Evolutionary conservation across 2,797 vertebrate genomes (phyloP), one percentile per base, ranked within the genome.

Genomic region (Amazonetta brasiliensis): DNA sequence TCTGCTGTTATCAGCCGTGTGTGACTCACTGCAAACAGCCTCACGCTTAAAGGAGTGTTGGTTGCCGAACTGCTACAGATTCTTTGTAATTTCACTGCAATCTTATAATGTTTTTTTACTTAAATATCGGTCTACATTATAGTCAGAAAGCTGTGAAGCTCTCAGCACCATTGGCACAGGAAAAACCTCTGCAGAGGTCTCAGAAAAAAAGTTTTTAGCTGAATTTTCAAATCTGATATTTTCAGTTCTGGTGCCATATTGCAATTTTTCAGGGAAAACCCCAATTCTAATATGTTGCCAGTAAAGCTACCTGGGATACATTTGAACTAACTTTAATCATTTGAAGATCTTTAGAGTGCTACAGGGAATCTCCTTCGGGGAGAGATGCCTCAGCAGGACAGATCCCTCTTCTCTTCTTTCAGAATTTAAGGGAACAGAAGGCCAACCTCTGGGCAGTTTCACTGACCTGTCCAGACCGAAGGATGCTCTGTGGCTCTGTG

Each of bases 401-500:
- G 19, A 21, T 39, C 5, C 35, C 18, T 77, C 41, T 25, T 13
- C 39, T 64, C 69, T 71, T 39, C 3, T 22, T 89, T 22, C 37
- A 21, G 62, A 72, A 17, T n/a, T 81, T n/a, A 17, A 23, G 35
- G 60, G 20, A 30, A 22, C 64, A 80, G 60, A 48, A 15, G 41
- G 59, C 26, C 52, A 64, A 1, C 18, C 39, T n/a, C n/a, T 44
- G 63, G 41, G 11, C 23, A 2, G 44, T 41, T 54, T 22, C 15
- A 19, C 37, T 22, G 28, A 54, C 71, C 50, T 48, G 46, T 18
- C 55, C 75, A 43, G 60, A 31, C 9, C 2, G 25, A 72, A 11
- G 76, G 31, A 9, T 17, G 9, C 2, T 2, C 64, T 48, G 1
- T 18, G 28, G 12, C 43, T 28, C n/a, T 2, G 0, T 28, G 20